Conservation (phyloP, 2,888 invertebrate species). For the Gymnocheta viridis region DNA sequence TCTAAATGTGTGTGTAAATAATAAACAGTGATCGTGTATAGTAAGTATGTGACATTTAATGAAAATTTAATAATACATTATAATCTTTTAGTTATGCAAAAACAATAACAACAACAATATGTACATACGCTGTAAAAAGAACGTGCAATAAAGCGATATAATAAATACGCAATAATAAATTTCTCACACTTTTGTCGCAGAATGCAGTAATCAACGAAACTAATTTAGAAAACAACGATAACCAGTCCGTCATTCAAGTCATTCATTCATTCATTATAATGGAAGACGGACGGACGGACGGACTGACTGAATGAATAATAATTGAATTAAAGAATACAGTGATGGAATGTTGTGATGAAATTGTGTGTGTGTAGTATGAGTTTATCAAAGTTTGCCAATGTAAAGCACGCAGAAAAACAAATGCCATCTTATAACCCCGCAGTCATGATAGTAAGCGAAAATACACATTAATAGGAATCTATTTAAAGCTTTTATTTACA, state of each 20-base stretch:
- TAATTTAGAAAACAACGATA: constrained; percentile 15
- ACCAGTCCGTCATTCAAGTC: constrained; percentile 36
- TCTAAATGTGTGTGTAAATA: neutral
- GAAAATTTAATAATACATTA: constrained; percentile 54
- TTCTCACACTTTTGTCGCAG: constrained; percentile 64
- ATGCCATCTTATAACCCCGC: neutral
- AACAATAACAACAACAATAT: neutral
- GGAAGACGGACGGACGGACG: constrained; percentile 2
- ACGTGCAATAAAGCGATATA: constrained; percentile 20
- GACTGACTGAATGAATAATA: constrained; percentile 19
- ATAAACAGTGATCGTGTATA: neutral
- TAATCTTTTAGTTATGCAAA: constrained; percentile 28
- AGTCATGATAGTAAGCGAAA: neutral
- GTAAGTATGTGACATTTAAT: constrained; percentile 67
- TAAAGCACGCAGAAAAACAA: neutral
- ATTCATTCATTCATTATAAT: too few species aligned
- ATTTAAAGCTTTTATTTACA: too few species aligned
- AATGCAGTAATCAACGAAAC: constrained; percentile 19
- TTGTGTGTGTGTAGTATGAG: neutral
- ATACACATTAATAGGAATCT: too few species aligned
- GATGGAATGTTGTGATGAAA: constrained; percentile 16
- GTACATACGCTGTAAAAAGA: neutral
- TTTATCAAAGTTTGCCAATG: neutral
- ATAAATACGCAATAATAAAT: constrained; percentile 67
- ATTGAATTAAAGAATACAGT: constrained; percentile 13